These are phyloP conservation scores for Sinocyclocheilus maitianheensis DNA, from an alignment of 2,113 vertebrate genomes.

Conservation along the genomic window DNA sequence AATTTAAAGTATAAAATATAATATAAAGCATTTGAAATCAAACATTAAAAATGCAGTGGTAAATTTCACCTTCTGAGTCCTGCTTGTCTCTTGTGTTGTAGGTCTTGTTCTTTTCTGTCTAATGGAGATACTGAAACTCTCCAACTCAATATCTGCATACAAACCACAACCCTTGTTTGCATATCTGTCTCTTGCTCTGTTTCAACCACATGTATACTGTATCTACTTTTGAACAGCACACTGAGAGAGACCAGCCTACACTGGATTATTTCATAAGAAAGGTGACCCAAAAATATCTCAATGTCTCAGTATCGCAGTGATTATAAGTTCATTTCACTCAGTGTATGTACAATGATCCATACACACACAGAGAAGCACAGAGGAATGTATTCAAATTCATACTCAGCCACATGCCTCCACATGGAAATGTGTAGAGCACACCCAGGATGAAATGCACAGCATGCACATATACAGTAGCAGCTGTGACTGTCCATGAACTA, in stretches of 20 bases:
- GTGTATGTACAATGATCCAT: neutral
- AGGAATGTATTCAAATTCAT: constrained; percentile 26
- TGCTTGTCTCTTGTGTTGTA: constrained; percentile 4
- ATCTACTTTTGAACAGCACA: neutral
- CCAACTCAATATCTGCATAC: neutral
- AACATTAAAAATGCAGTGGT: neutral
- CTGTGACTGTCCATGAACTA: neutral
- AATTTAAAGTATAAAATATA: neutral
- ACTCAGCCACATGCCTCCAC: constrained; percentile 3
- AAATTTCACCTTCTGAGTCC: constrained; percentile 1
- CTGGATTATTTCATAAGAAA: neutral
- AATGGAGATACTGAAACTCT: constrained; percentile 1
- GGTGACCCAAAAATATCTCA: neutral
- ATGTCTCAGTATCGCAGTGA: neutral
- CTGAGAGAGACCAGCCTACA: neutral
- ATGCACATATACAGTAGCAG: neutral
- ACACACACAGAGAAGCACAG: constrained; percentile 10
- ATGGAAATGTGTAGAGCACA: constrained; percentile 18
- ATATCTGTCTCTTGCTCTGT: neutral
- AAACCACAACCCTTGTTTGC: neutral
- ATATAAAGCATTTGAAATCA: neutral
- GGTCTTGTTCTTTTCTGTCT: neutral
- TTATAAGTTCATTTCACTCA: neutral
- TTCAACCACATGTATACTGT: neutral
- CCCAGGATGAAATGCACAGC: constrained; percentile 1